Percentiles rank a stretch among this genome's conserved stretches.
Conservation (phyloP, 1,140 invertebrate genomes). For the Achatina immaculata region DNA sequence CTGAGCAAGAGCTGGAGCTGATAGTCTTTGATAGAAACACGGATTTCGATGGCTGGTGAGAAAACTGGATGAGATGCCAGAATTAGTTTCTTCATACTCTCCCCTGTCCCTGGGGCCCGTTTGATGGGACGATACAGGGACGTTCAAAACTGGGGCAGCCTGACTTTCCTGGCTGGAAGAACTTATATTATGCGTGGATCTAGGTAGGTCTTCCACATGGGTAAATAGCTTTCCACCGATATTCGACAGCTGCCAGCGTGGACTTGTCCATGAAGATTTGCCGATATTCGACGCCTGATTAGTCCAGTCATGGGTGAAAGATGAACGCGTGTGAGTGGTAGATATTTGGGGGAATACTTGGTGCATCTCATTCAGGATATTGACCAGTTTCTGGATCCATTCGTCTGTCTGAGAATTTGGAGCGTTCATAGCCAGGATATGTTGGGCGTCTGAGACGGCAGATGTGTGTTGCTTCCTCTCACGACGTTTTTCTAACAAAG, state of each 20-base stretch:
- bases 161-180: not conserved
- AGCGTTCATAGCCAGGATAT: not conserved
- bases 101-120: not conserved
- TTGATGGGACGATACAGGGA: not conserved
- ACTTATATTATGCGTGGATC: not conserved
- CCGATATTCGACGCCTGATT: not conserved
- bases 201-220: not conserved
- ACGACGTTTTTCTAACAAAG: not conserved
- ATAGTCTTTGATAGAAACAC: too few species aligned
- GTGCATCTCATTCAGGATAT: slow-evolving; percentile 25
- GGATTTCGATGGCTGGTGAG: too few species aligned
- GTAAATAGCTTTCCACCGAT: not conserved
- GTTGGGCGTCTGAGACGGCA: not conserved
- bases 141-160: not conserved
- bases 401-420: not conserved
- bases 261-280: not conserved
- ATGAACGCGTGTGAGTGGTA: not conserved
- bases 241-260: not conserved
- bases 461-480: not conserved
- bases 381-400: slow-evolving; percentile 23
- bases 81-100: too few species aligned
- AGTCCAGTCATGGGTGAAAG: not conserved
- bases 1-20: too few species aligned
- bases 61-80: too few species aligned
- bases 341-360: slow-evolving; percentile 7